Evolutionary conservation across 2,113 vertebrate species (phyloP).

Genomic region (Monopterus albus): DNA sequence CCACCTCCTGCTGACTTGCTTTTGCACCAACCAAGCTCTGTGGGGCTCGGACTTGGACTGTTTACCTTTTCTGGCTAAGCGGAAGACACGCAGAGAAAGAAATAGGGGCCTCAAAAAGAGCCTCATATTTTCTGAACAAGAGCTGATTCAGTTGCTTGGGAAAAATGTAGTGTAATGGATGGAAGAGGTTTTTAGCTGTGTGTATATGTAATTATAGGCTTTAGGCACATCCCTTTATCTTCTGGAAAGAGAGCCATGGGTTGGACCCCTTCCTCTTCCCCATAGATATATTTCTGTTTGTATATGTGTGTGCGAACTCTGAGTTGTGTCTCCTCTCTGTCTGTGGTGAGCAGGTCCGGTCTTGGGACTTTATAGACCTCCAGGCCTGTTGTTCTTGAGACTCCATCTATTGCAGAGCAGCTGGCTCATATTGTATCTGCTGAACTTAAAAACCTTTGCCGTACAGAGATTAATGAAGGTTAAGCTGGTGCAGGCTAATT

Average conservation of each 20-base stretch:
- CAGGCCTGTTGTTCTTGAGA: conserved; percentile 47
- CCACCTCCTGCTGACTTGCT: conserved; percentile 51
- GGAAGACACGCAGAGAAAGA: conserved; percentile 35
- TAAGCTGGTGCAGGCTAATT: conserved; percentile 2
- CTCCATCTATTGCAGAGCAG: conserved; percentile 26
- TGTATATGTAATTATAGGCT: conserved; percentile 73
- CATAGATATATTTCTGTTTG: conserved; percentile 49
- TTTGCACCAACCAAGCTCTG: conserved; percentile 44
- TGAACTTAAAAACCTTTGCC: conserved; percentile 6
- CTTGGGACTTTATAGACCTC: conserved; percentile 47
- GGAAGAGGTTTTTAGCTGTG: conserved; percentile 68
- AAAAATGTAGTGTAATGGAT: conserved; percentile 64
- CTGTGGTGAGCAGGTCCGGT: conserved; percentile 66
- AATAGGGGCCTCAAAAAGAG: conserved; percentile 32
- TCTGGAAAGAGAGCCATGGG: conserved; percentile 58
- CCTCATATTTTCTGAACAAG: conserved; percentile 43
- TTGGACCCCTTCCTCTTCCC: conserved; percentile 68
- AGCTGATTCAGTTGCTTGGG: conserved; percentile 56
- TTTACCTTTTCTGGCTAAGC: conserved; percentile 44
- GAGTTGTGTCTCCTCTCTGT: conserved; percentile 58
- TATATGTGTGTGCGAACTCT: conserved; percentile 34
- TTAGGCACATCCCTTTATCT: conserved; percentile 68
- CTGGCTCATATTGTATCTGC: conserved; percentile 10
- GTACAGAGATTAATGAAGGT: conserved; percentile 16
- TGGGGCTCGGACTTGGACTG: conserved; percentile 34